phyloP scores from a whole-genome alignment of 2,113 vertebrate species.

The Callionymus lyra region DNA sequence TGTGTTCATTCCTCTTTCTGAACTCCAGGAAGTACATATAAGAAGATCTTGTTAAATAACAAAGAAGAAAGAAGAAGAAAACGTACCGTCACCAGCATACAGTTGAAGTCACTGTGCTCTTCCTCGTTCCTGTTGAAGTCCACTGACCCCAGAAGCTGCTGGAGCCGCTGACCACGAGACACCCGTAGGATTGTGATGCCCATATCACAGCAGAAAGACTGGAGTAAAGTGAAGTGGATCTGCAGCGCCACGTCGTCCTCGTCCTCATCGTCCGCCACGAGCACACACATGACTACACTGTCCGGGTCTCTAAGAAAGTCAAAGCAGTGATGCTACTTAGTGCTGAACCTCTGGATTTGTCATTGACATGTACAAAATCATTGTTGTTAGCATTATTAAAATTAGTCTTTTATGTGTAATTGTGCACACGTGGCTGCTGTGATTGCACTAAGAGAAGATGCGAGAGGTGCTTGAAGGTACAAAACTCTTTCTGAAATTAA shows the following conservation, averaged over 20 bases:
- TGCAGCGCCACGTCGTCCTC: conserved; percentile 80
- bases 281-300: conserved; percentile 82
- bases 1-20: background rate
- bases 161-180: conserved; percentile 75
- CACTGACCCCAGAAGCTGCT: conserved; percentile 64
- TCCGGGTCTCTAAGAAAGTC: conserved; percentile 77
- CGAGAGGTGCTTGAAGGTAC: too few relatives aligned
- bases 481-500: too few relatives aligned
- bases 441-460: too few relatives aligned
- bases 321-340: too few relatives aligned
- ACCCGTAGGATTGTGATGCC: conserved; percentile 86
- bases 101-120: conserved; percentile 82
- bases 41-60: too few relatives aligned
- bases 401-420: too few relatives aligned
- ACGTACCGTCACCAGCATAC: conserved; percentile 86
- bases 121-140: conserved; percentile 49
- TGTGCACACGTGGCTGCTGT: too few relatives aligned
- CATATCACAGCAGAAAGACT: conserved; percentile 86
- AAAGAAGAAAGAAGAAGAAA: too few relatives aligned
- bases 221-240: conserved; percentile 91
- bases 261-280: conserved; percentile 76
- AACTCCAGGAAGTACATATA: background rate
- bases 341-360: too few relatives aligned
- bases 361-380: too few relatives aligned
- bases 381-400: too few relatives aligned